Evolutionary conservation across 2,113 vertebrate species (phyloP).

Genomic region (Helogale parvula): DNA sequence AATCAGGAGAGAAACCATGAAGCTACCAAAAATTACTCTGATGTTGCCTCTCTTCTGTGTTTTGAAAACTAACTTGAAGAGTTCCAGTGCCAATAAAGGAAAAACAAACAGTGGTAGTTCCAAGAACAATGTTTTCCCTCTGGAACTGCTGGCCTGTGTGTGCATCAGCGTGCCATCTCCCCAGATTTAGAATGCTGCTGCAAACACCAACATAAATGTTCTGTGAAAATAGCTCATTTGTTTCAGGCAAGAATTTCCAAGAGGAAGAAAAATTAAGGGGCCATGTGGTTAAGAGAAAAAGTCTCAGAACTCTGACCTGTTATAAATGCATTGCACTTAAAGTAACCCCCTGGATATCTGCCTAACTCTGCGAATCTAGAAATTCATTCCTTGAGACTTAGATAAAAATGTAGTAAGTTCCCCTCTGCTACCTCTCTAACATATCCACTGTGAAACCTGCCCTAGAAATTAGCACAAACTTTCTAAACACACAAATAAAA

Average conservation of each 20-base stretch:
- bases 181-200: conserved; percentile 7
- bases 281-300: not conserved
- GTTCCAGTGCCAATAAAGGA: not conserved
- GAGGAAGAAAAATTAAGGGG: not conserved
- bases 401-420: conserved; percentile 7
- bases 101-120: conserved; percentile 27
- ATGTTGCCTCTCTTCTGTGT: not conserved
- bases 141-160: not conserved
- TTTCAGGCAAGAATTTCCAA: not conserved
- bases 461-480: not conserved
- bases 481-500: conserved; percentile 14
- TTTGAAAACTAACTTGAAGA: conserved; percentile 50
- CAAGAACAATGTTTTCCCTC: conserved; percentile 42
- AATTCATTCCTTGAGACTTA: not conserved
- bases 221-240: not conserved
- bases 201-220: not conserved
- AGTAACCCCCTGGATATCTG: not conserved
- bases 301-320: not conserved
- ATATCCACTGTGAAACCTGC: not conserved
- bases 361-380: not conserved
- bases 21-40: conserved; percentile 22
- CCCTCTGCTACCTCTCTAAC: not conserved
- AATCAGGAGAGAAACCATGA: not conserved
- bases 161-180: not conserved
- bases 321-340: not conserved